Evolutionary conservation across 2,888 invertebrate genomes (phyloP).

Genomic region (Lepidochrysops patricia): DNA sequence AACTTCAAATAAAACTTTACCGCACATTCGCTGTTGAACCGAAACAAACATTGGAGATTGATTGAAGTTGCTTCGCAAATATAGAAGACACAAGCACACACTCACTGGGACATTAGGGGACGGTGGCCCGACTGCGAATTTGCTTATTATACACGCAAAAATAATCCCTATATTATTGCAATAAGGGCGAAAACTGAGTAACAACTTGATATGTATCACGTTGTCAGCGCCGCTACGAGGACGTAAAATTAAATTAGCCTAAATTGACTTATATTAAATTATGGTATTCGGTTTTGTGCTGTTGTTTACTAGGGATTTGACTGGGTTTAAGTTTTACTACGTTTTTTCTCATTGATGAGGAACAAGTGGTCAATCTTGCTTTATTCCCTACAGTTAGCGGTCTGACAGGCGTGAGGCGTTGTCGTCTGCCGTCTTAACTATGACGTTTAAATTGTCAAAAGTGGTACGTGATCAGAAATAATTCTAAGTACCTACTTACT

Average conservation of each 20-base stretch:
- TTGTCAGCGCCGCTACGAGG: conserved; percentile 44
- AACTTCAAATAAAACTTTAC: background rate
- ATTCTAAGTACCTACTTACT: no score
- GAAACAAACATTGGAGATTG: conserved; percentile 1
- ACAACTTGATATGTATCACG: conserved; percentile 23
- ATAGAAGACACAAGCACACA: conserved; percentile 19
- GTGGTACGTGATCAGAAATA: no score
- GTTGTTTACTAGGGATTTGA: conserved; percentile 9
- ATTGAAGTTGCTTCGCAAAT: conserved; percentile 19
- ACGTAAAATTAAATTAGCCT: conserved; percentile 65
- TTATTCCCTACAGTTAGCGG: no score
- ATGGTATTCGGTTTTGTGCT: conserved; percentile 65
- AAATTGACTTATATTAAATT: conserved; percentile 71
- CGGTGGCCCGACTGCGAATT: conserved; percentile 17
- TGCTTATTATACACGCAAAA: conserved; percentile 20
- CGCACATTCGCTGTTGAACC: background rate
- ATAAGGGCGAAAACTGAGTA: conserved; percentile 23
- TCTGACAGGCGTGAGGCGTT: no score
- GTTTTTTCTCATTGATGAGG: no score
- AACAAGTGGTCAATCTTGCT: no score
- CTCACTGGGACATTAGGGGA: conserved; percentile 17
- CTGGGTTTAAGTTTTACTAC: background rate
- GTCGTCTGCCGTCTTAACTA: no score
- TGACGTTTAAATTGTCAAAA: no score
- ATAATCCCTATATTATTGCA: conserved; percentile 19